A percentile compares a stretch with the other conserved stretches of the same genome.
phyloP scores from a whole-genome alignment of 2,888 invertebrate genomes.

The Gibbula magus region DNA sequence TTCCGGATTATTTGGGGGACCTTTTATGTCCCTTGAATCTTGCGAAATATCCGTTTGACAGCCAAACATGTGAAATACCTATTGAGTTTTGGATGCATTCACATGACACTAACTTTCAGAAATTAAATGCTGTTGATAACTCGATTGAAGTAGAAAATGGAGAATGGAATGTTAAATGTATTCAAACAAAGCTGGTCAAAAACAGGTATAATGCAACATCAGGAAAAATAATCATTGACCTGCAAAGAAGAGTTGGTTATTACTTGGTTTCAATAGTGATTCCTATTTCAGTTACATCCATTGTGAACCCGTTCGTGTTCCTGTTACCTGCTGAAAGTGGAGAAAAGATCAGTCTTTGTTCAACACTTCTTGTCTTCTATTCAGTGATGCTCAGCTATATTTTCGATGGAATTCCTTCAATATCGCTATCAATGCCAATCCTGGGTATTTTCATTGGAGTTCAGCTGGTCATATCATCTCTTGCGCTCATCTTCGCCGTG shows the following conservation, averaged over 20 bases:
- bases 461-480: background rate
- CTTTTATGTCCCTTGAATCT: background rate
- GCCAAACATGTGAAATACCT: background rate
- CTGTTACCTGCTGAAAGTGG: background rate
- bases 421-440: background rate
- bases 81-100: background rate
- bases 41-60: background rate
- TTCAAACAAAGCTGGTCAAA: too few species aligned
- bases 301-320: background rate
- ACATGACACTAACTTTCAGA: too few species aligned
- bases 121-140: too few species aligned
- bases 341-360: background rate
- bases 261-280: too few species aligned
- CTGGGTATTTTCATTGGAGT: background rate
- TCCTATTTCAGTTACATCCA: background rate
- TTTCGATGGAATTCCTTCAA: background rate
- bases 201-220: too few species aligned
- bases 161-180: too few species aligned
- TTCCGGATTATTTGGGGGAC: background rate
- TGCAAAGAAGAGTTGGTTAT: too few species aligned
- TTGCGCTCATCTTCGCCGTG: background rate
- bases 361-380: background rate
- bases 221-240: too few species aligned
- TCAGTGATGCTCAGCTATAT: background rate
- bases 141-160: too few species aligned